Evolutionary conservation across 1,140 invertebrate genomes (phyloP), one percentile per base, ranked within the genome.

Genomic region (Eriosoma lanigerum): DNA sequence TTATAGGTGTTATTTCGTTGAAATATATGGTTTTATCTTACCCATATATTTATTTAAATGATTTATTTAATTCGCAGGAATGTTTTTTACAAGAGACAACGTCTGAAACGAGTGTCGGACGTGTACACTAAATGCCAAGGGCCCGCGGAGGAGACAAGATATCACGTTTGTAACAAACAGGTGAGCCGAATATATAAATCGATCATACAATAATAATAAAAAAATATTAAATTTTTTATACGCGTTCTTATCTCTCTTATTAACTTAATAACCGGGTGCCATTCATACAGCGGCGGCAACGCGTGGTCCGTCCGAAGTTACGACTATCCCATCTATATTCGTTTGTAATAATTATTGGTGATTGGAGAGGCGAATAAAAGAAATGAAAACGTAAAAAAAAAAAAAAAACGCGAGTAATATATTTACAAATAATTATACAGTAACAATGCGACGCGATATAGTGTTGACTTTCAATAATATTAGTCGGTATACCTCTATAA

Each of bases 81-180:
- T 13, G 75, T 26, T 26, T 58, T 78, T 60, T 62, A 60, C 54
- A 78, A 78, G 17, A 78, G 75, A 48, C 75, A 62, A 5, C 75
- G 75, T n/a, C 58, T 48, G 17, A 78, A 78, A 62, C 54, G 54
- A 60, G 29, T 60, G 54, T 46, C 56, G 8, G 24, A 78, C 13
- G 75, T 17, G 10, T 21, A 78, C 9, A 19, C 44, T 38, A 62
- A 78, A 46, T 78, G 75, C 17, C 38, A 56, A 46, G 38, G 38
- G 13, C 38, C 15, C 17, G 21, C 38, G 26, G 75, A 78, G 13
- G 75, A 78, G 44, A 62, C 38, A 21, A 58, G 75, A 60, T 62
- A 78, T 6, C 75, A 78, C 75, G 75, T 78, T 78, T 78, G 75
- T 46, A 78, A 78, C 12, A 78, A 78, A 62, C 75, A 78, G 54